Conservation (phyloP, 2,113 vertebrate genomes). For the Gymnocephalus cernua region DNA sequence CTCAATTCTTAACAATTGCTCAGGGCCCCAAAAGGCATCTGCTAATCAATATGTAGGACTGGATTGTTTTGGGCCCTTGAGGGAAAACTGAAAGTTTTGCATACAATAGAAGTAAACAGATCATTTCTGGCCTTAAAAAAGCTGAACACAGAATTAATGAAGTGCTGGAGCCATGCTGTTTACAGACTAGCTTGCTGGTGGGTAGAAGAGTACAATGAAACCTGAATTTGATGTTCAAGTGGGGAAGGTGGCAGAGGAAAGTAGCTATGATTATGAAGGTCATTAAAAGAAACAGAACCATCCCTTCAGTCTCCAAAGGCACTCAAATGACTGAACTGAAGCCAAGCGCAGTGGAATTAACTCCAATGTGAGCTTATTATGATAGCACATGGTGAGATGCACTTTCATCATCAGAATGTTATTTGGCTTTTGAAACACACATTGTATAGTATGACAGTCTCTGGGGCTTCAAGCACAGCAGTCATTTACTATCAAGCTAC, state of each 20-base stretch:
- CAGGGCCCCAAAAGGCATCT: constrained; percentile 53
- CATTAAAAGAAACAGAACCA: neutral
- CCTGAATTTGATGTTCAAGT: neutral
- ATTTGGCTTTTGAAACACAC: constrained; percentile 53
- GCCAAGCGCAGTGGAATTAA: constrained; percentile 12
- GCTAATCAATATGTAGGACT: constrained; percentile 76
- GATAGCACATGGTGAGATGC: constrained; percentile 32
- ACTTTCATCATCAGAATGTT: constrained; percentile 40
- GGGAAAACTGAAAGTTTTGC: constrained; percentile 53
- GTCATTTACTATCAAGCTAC: constrained; percentile 34
- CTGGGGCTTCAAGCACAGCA: constrained; percentile 27
- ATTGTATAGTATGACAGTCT: constrained; percentile 39
- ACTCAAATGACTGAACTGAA: constrained; percentile 30
- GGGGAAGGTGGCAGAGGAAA: constrained; percentile 14
- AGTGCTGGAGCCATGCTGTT: constrained; percentile 37
- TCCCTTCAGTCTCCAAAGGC: neutral
- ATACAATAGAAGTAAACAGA: constrained; percentile 58
- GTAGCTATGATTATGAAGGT: constrained; percentile 33
- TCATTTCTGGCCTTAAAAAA: constrained; percentile 65
- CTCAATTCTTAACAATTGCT: constrained; percentile 68
- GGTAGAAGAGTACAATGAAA: neutral
- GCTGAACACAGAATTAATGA: constrained; percentile 67
- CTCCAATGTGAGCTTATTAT: constrained; percentile 26
- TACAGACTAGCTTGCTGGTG: neutral
- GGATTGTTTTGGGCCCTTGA: constrained; percentile 48